These are phyloP conservation scores for Chelmon rostratus DNA, from an alignment of 2,797 vertebrate species.

Conservation along the genomic window DNA sequence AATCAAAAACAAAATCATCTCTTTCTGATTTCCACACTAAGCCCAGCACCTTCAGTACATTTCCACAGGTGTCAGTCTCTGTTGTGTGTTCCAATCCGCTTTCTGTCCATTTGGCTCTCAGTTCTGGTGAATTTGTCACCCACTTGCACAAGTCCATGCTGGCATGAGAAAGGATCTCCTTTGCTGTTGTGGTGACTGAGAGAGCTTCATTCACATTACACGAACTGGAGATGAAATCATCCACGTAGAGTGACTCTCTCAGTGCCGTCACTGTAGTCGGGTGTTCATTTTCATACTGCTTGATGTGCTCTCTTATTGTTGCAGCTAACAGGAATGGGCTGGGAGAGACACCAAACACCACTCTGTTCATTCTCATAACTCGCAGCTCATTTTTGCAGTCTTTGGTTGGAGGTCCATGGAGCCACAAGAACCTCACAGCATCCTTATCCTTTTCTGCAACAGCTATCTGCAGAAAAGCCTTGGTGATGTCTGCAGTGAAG, in stretches of 20 bases:
- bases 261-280: not conserved
- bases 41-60: constrained; percentile 22
- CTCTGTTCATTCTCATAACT: constrained; percentile 28
- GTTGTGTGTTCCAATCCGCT: not conserved
- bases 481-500: constrained; percentile 23
- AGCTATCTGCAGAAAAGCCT: constrained; percentile 29
- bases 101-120: constrained; percentile 10
- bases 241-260: constrained; percentile 15
- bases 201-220: not conserved
- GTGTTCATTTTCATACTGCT: not conserved
- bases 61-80: fast-evolving
- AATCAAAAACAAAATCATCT: constrained; percentile 36
- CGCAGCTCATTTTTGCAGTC: constrained; percentile 8
- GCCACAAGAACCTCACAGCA: constrained; percentile 38
- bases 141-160: constrained; percentile 31
- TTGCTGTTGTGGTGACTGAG: constrained; percentile 2
- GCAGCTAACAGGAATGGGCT: constrained; percentile 16
- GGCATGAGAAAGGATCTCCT: constrained; percentile 4
- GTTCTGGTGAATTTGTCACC: constrained; percentile 15
- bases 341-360: constrained; percentile 8
- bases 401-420: constrained; percentile 3
- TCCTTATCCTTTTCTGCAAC: constrained; percentile 29
- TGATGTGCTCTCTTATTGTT: constrained; percentile 17
- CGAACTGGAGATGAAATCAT: constrained; percentile 28
- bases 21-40: constrained; percentile 37